Evolutionary conservation across 2,797 vertebrate species (phyloP).

Genomic region (Megaceryle alcyon): DNA sequence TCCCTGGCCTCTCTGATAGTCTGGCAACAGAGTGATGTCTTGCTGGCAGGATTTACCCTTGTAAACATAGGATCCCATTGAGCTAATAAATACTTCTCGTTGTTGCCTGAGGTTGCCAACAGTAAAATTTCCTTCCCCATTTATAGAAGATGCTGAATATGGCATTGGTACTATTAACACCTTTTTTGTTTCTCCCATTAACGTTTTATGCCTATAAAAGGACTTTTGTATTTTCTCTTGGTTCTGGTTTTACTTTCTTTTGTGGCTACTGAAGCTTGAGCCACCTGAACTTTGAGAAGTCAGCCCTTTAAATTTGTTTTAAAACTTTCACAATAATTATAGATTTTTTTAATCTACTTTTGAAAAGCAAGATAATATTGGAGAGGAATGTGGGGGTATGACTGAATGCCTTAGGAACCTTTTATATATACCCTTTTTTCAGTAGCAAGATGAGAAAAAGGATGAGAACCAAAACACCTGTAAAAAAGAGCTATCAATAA

Average conservation of each 20-base stretch:
- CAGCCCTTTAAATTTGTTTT: background rate
- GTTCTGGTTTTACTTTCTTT: background rate
- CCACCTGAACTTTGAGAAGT: background rate
- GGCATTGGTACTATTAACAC: constrained; percentile 26
- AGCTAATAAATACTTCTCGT: constrained; percentile 33
- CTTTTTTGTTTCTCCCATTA: background rate
- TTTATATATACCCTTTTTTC: background rate
- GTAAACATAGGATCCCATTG: constrained; percentile 24
- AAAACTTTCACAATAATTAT: background rate
- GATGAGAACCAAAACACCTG: background rate
- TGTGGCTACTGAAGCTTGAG: background rate
- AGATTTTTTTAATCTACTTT: background rate
- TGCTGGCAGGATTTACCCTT: constrained; percentile 25
- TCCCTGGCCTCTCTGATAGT: background rate
- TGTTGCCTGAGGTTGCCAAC: constrained; percentile 36
- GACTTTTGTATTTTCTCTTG: background rate
- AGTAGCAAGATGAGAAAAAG: background rate
- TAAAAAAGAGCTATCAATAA: background rate
- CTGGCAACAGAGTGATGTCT: background rate
- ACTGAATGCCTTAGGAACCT: background rate
- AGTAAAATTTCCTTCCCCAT: constrained; percentile 25
- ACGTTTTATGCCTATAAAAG: constrained; percentile 8
- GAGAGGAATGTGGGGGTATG: background rate
- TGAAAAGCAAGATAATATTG: background rate
- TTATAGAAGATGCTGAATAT: constrained; percentile 21